A percentile compares a stretch with the other conserved stretches of the same genome.
Conservation (phyloP, 2,888 invertebrate species). For the Eupithecia vulgata region DNA sequence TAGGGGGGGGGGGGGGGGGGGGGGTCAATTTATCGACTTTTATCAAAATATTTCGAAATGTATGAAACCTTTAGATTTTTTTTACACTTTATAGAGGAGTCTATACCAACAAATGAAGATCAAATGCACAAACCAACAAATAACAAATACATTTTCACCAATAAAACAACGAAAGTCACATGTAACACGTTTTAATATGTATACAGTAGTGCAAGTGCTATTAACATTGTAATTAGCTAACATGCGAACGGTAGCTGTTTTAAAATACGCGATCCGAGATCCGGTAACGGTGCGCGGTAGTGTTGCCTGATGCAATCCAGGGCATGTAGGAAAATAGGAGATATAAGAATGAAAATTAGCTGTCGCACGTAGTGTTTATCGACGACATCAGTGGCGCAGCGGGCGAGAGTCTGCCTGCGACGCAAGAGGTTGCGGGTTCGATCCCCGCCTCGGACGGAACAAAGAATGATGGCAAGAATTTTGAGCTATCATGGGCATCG, state of each 20-base stretch:
- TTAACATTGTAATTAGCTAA: conserved; percentile 46
- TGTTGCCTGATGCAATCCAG: conserved; percentile 4
- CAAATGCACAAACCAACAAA: neutral
- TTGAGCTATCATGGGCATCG: too few species aligned
- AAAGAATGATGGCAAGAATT: too few species aligned
- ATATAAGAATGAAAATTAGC: neutral
- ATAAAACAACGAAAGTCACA: conserved; percentile 33
- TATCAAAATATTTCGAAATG: too few species aligned
- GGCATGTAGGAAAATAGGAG: neutral
- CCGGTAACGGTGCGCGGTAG: conserved; percentile 52
- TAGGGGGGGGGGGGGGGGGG: too few species aligned
- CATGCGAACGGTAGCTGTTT: conserved; percentile 44
- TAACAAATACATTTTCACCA: conserved; percentile 8
- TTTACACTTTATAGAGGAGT: too few species aligned
- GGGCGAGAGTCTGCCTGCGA: too few species aligned
- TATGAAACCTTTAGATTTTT: too few species aligned
- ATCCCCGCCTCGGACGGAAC: too few species aligned
- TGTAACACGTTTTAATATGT: conserved; percentile 39
- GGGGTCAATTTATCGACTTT: too few species aligned
- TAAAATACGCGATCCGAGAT: conserved; percentile 51
- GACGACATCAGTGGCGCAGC: neutral
- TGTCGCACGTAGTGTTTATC: neutral
- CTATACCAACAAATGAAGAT: neutral
- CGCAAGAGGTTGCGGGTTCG: too few species aligned
- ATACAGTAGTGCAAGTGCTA: conserved; percentile 42